phyloP scores from a whole-genome alignment of 2,797 vertebrate species.

The Poliocrania exsul region DNA sequence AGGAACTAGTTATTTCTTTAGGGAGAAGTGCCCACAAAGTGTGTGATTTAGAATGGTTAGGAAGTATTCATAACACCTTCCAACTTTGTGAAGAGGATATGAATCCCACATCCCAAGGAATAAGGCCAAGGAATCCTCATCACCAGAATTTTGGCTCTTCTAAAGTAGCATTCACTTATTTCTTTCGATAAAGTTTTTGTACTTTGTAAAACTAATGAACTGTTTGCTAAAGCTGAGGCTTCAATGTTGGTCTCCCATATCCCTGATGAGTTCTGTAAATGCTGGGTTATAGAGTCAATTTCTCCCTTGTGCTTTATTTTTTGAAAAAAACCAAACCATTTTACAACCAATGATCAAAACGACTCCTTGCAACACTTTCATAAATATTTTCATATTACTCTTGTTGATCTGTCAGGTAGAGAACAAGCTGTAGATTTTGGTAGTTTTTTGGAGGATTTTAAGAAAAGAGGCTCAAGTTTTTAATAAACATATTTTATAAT shows the following conservation, averaged over 20 bases:
- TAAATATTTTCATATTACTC: not conserved
- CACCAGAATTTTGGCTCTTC: not conserved
- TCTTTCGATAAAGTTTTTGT: not conserved
- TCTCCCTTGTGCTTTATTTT: conserved; percentile 8
- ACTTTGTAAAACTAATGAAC: conserved; percentile 22
- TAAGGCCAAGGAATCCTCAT: not conserved
- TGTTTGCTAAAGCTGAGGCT: conserved; percentile 6
- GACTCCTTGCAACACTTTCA: not conserved
- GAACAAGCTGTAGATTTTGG: not conserved
- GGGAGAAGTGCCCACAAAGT: not conserved
- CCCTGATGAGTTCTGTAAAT: not conserved
- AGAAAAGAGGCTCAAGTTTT: not conserved
- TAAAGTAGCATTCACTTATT: not conserved
- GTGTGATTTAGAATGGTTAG: not conserved
- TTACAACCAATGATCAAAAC: not conserved
- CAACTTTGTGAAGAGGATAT: not conserved
- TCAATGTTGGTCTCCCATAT: not conserved
- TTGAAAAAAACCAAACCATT: conserved; percentile 3
- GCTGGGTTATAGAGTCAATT: conserved; percentile 14
- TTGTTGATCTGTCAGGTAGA: not conserved
- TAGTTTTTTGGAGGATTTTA: not conserved
- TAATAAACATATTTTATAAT: not conserved
- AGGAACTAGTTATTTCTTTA: not conserved
- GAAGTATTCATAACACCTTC: not conserved
- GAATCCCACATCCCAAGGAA: not conserved